Percentiles rank a stretch among this genome's conserved stretches.
Conservation (phyloP, 2,888 invertebrate genomes). For the Stictocephala bisonia region DNA sequence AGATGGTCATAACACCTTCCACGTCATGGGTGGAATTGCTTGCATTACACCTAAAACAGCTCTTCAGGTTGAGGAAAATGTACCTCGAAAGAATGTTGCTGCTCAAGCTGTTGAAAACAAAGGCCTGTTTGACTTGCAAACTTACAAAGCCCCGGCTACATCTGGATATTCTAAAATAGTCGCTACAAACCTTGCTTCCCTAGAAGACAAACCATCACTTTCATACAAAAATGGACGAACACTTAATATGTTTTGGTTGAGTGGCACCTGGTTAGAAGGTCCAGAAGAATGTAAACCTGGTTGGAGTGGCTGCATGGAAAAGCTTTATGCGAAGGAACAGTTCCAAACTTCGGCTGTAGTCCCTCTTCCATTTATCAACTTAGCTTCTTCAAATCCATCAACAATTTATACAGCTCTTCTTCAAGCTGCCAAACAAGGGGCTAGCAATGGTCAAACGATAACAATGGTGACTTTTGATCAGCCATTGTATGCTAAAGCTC, state of each 20-base stretch:
- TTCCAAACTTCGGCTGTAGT: constrained; percentile 36
- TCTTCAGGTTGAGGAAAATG: constrained; percentile 3
- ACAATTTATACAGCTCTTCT: constrained; percentile 37
- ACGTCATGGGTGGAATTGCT: constrained; percentile 22
- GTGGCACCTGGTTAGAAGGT: neutral
- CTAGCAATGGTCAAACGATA: constrained; percentile 28
- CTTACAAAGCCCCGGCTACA: neutral
- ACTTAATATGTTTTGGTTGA: too few species aligned
- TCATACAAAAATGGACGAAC: neutral
- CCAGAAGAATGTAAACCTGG: neutral
- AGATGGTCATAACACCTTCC: constrained; percentile 1
- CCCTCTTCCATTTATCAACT: constrained; percentile 39
- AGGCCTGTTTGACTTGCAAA: constrained; percentile 7
- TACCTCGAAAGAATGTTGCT: constrained; percentile 21
- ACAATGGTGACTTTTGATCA: constrained; percentile 44
- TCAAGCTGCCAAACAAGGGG: constrained; percentile 22
- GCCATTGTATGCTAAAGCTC: constrained; percentile 42
- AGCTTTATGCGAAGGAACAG: too few species aligned
- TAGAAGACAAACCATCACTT: neutral
- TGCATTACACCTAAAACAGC: constrained; percentile 13
- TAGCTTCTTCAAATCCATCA: constrained; percentile 18
- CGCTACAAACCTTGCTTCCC: too few species aligned
- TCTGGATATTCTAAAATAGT: neutral
- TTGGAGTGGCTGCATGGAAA: neutral
- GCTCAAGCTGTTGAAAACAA: neutral